phyloP scores from a whole-genome alignment of 2,888 invertebrate genomes.

The Spisula subtruncata region DNA sequence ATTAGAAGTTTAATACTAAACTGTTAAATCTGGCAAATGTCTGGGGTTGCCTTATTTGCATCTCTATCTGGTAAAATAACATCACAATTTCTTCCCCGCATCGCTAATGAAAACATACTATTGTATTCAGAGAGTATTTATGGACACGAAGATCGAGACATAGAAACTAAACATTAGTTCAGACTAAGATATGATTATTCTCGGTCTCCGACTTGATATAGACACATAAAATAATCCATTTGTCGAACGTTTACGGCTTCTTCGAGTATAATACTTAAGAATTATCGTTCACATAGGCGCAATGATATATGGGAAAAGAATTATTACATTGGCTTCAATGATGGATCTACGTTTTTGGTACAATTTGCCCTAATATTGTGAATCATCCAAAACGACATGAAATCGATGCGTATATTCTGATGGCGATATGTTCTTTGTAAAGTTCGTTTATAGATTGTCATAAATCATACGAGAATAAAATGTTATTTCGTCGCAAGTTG shows the following conservation, averaged over 20 bases:
- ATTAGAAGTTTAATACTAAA: background rate
- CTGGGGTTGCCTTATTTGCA: background rate
- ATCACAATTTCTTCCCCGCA: background rate
- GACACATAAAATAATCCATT: constrained; percentile 25
- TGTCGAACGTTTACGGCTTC: constrained; percentile 12
- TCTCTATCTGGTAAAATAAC: background rate
- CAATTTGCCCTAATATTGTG: background rate
- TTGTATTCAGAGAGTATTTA: background rate
- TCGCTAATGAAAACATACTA: constrained; percentile 23
- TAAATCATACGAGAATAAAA: constrained; percentile 23
- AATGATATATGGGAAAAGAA: background rate
- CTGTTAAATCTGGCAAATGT: background rate
- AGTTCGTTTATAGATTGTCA: background rate
- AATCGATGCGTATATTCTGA: background rate
- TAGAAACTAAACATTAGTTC: constrained; percentile 12
- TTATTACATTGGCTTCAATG: background rate
- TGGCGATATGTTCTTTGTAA: background rate
- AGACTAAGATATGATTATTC: background rate
- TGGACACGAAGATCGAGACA: background rate
- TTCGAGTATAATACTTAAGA: constrained; percentile 4
- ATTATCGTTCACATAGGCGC: background rate
- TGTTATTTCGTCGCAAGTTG: background rate
- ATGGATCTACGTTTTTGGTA: background rate
- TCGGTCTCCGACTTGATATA: background rate
- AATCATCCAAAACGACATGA: background rate